phyloP scores from a whole-genome alignment of 1,140 invertebrate species.

The Teleogryllus occipitalis region DNA sequence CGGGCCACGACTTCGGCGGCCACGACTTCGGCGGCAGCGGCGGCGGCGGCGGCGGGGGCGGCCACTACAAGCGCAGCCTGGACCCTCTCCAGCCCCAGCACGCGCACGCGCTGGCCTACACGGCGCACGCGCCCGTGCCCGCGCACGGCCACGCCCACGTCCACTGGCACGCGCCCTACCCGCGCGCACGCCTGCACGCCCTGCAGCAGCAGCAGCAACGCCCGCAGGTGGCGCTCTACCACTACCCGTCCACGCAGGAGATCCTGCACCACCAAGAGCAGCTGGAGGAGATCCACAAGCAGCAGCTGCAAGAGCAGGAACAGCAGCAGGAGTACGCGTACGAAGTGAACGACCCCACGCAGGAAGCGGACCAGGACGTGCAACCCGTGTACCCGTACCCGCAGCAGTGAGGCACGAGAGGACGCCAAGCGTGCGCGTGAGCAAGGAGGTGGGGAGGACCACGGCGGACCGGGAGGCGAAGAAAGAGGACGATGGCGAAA shows the following conservation, averaged over 20 bases:
- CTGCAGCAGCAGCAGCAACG: background rate
- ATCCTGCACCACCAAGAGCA: background rate
- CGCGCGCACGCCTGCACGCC: background rate
- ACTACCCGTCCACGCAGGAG: background rate
- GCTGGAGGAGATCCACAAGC: background rate
- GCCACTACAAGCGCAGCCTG: constrained; percentile 13
- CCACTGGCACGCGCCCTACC: background rate
- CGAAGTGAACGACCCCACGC: background rate
- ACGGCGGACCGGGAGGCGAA: too few relatives aligned
- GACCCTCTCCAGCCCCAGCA: background rate
- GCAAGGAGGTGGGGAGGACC: too few relatives aligned
- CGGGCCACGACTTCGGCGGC: constrained; percentile 52
- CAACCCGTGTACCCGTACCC: background rate
- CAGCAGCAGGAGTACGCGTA: background rate
- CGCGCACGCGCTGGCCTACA: constrained; percentile 9
- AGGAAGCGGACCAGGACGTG: background rate
- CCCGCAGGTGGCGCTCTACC: background rate
- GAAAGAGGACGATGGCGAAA: too few relatives aligned
- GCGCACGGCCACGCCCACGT: background rate
- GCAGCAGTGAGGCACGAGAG: background rate
- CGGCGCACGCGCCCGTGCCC: background rate
- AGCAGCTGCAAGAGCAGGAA: background rate
- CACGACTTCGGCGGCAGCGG: constrained; percentile 32
- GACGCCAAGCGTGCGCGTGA: too few relatives aligned
- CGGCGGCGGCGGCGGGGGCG: constrained; percentile 10